Evolutionary conservation across 2,888 invertebrate genomes (phyloP), one percentile per base, ranked within the genome.

Genomic region (Polyommatus icarus): DNA sequence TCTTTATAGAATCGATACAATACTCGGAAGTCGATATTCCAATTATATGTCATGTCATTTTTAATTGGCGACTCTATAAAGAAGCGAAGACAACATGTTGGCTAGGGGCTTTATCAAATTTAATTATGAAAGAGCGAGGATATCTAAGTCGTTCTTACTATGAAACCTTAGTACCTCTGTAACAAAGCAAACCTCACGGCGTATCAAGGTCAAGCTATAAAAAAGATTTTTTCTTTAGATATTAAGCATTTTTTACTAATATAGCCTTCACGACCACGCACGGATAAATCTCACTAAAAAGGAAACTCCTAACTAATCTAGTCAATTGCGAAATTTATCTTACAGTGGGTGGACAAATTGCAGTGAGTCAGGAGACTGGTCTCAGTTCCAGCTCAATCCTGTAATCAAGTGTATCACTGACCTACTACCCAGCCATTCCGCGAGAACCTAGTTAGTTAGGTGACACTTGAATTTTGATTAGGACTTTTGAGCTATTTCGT

Each of bases 261-360:
- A 32, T 54, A 75, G 75, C 75, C 75, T 75, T 50, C 54, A 29
- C 50, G 24, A 75, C 46, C 46, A 75, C 50, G 75, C 24, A 54
- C 29, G 75, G 75, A 75, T 54, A 75, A 75, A 75, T 75, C 75
- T 75, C 50, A 54, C 75, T 75, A 82, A 80, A 81, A 80, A 83
- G 82, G 81, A 83, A 83, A 83, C 82, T 78, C 80, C 78, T 80
- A 79, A 79, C 78, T 81, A 83, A 83, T 82, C 80, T 81, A 81
- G 79, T 81, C 82, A 83, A 83, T 83, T 83, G 82, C 82, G 80
- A 82, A 83, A 83, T 82, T 79, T 82, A 78, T 80, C 79, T 79
- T 81, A 77, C 80, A 78, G 82, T 83, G 83, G 83, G 83, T 82
- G 83, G 83, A 83, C 83, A 83, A 83, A 83, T 83, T 83, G 83